phyloP scores from a whole-genome alignment of 2,797 vertebrate species.

The Urophycis tenuis region DNA sequence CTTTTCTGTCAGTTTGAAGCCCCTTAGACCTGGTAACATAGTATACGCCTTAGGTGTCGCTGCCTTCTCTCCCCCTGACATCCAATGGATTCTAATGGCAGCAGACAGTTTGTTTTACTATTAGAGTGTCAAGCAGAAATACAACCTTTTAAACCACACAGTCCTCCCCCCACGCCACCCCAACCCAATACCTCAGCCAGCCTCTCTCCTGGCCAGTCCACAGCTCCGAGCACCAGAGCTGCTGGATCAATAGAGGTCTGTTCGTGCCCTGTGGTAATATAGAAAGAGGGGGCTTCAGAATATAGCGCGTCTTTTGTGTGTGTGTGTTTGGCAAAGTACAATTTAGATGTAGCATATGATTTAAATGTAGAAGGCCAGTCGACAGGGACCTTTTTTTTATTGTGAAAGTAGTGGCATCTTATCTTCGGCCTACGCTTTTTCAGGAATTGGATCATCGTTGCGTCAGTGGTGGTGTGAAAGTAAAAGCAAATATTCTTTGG shows the following conservation, averaged over 20 bases:
- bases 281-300: background rate
- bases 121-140: conserved; percentile 16
- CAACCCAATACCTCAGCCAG: background rate
- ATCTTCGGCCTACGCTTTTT: too few relatives aligned
- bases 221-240: background rate
- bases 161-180: background rate
- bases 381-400: too few relatives aligned
- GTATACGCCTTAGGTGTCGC: conserved; percentile 45
- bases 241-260: conserved; percentile 8
- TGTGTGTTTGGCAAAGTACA: background rate
- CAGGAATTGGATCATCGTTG: background rate
- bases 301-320: conserved; percentile 9
- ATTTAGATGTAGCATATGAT: background rate
- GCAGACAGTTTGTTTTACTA: conserved; percentile 3
- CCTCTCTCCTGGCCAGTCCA: conserved; percentile 5
- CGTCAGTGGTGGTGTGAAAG: background rate
- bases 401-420: too few relatives aligned
- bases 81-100: conserved; percentile 20
- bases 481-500: background rate
- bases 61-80: conserved; percentile 14
- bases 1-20: conserved; percentile 23
- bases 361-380: background rate
- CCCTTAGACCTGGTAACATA: conserved; percentile 25
- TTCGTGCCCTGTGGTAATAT: conserved; percentile 12
- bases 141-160: conserved; percentile 14